Percentiles rank a stretch among this genome's conserved stretches.
Conservation (phyloP, 2,888 invertebrate genomes). For the Bhutanitis thaidina region DNA sequence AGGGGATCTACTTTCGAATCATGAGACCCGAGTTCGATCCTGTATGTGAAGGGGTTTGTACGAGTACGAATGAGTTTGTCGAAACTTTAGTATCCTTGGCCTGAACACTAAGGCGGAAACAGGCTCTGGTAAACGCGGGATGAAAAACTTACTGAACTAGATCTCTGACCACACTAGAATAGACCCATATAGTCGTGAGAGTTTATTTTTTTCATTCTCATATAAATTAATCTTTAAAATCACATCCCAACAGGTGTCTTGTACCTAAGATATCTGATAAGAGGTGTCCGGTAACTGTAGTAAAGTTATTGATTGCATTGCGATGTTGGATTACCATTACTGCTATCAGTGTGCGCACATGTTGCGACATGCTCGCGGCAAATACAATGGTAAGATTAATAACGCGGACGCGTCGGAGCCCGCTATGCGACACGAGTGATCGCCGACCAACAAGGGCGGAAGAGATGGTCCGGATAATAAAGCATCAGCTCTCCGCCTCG, state of each 20-base stretch:
- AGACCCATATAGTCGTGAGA: too few relatives aligned
- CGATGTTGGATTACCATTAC: conserved; percentile 60
- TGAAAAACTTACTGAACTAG: too few relatives aligned
- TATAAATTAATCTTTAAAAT: too few relatives aligned
- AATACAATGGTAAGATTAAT: conserved; percentile 78
- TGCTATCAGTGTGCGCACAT: conserved; percentile 67
- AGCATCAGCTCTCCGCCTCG: conserved; percentile 64
- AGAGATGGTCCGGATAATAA: conserved; percentile 76
- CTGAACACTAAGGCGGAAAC: too few relatives aligned
- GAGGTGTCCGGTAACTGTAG: conserved; percentile 57
- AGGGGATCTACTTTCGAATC: too few relatives aligned
- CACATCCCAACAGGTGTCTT: conserved; percentile 28
- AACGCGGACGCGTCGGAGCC: conserved; percentile 65
- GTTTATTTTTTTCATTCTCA: too few relatives aligned
- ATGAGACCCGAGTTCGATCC: too few relatives aligned
- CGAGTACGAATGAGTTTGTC: too few relatives aligned
- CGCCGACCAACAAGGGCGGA: conserved; percentile 72
- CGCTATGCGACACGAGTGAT: conserved; percentile 73
- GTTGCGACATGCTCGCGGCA: conserved; percentile 63
- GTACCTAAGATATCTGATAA: conserved; percentile 36
- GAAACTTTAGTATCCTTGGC: too few relatives aligned
- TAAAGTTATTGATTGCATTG: conserved; percentile 65
- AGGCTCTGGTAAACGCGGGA: too few relatives aligned
- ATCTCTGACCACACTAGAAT: too few relatives aligned
- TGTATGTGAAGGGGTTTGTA: too few relatives aligned